These are phyloP conservation scores for Sesia apiformis DNA, from an alignment of 2,888 invertebrate species.

Conservation along the genomic window DNA sequence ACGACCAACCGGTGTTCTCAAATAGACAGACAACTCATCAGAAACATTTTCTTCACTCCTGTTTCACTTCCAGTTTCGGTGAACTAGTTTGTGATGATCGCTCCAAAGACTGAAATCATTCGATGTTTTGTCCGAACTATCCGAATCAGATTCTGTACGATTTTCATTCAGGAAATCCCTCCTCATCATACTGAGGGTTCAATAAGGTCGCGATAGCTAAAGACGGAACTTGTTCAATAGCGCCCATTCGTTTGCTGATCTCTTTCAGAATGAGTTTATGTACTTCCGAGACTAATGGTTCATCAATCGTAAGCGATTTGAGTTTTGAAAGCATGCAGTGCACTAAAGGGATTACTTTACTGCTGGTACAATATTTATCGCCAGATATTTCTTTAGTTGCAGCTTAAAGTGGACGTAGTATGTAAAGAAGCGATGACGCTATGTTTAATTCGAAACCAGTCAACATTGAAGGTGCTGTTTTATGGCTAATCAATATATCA, in stretches of 20 bases:
- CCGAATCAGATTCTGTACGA: too few species aligned
- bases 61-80: too few species aligned
- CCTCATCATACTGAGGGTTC: too few species aligned
- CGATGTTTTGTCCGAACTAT: too few species aligned
- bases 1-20: too few species aligned
- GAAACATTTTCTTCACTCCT: too few species aligned
- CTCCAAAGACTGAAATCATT: too few species aligned
- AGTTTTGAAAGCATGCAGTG: slow-evolving; percentile 5
- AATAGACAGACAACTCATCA: too few species aligned
- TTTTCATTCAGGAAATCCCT: too few species aligned
- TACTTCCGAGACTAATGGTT: slow-evolving; percentile 9
- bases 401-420: slow-evolving; percentile 12
- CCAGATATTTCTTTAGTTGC: slow-evolving; percentile 14
- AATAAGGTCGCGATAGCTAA: slow-evolving; percentile 16
- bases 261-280: slow-evolving; percentile 8
- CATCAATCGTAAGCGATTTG: slow-evolving; percentile 7
- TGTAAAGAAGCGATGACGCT: slow-evolving; percentile 8
- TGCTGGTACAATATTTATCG: slow-evolving; percentile 12
- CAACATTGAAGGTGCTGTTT: slow-evolving; percentile 9
- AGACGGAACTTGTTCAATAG: slow-evolving; percentile 11
- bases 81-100: too few species aligned
- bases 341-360: slow-evolving; percentile 10
- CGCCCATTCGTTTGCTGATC: slow-evolving; percentile 12
- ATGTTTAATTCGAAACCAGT: slow-evolving; percentile 11
- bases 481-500: slow-evolving; percentile 9